phyloP scores from a whole-genome alignment of 2,113 vertebrate genomes.

The Engraulis encrasicolus region DNA sequence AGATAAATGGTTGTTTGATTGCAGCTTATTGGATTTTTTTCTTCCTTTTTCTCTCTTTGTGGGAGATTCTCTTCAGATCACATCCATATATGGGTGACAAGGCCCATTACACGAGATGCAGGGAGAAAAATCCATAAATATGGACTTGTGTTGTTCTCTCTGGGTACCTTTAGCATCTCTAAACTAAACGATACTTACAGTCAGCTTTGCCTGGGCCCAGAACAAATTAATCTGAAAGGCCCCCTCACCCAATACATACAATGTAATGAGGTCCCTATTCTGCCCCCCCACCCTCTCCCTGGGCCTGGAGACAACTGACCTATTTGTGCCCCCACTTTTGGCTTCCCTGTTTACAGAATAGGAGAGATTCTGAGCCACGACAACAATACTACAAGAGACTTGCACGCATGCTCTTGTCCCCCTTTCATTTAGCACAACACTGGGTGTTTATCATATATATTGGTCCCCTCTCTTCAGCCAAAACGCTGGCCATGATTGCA shows the following conservation, averaged over 20 bases:
- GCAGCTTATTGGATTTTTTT: conserved; percentile 10
- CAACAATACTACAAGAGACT: neutral
- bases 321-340: too few relatives aligned
- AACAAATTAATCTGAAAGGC: too few relatives aligned
- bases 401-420: neutral
- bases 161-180: neutral
- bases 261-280: too few relatives aligned
- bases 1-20: neutral
- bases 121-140: conserved; percentile 2
- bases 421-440: neutral
- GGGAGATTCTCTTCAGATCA: neutral
- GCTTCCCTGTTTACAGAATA: too few relatives aligned
- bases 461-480: neutral
- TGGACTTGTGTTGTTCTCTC: neutral
- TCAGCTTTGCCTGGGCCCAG: too few relatives aligned
- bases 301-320: too few relatives aligned
- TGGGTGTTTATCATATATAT: conserved; percentile 15
- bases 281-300: too few relatives aligned
- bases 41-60: too few relatives aligned
- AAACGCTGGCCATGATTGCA: conserved; percentile 51
- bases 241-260: too few relatives aligned
- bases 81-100: neutral
- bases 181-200: neutral
- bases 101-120: neutral
- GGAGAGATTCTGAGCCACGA: neutral